These are phyloP conservation scores for Chionis minor DNA, from an alignment of 2,113 vertebrate genomes.

Conservation along the genomic window DNA sequence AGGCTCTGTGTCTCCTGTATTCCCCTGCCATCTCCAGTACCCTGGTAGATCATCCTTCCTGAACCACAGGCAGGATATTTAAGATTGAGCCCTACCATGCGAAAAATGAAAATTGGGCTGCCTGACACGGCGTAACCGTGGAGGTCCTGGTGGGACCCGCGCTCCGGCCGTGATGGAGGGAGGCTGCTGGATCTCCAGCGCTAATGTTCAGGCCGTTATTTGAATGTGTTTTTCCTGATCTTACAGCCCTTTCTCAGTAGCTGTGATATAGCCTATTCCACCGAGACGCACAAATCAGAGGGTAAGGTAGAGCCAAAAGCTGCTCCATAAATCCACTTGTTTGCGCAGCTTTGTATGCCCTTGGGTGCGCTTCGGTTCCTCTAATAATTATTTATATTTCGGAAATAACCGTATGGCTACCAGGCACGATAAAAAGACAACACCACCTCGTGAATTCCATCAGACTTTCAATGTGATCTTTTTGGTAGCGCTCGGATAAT, in stretches of 20 bases:
- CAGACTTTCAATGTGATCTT: conserved; percentile 1
- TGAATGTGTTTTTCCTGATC: neutral
- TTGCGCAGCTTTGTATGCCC: conserved; percentile 15
- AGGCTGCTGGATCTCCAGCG: neutral
- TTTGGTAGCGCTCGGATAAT: neutral
- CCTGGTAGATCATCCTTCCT: neutral
- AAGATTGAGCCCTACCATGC: neutral
- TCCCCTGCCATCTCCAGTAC: neutral
- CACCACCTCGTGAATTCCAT: neutral
- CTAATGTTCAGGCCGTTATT: neutral
- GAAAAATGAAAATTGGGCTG: neutral
- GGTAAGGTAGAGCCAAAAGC: neutral
- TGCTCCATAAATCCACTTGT: conserved; percentile 31
- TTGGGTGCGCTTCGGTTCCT: neutral
- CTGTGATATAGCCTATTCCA: neutral
- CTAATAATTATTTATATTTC: conserved; percentile 59
- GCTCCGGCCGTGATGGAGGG: neutral
- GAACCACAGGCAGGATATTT: neutral
- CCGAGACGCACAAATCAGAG: neutral
- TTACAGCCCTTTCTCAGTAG: neutral
- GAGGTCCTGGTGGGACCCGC: neutral
- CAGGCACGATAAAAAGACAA: neutral
- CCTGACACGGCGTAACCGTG: rapidly evolving
- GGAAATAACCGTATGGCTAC: neutral
- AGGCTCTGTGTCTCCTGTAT: neutral